These are phyloP conservation scores for Malurus splendens DNA, from an alignment of 2,797 vertebrate species.

Conservation along the genomic window DNA sequence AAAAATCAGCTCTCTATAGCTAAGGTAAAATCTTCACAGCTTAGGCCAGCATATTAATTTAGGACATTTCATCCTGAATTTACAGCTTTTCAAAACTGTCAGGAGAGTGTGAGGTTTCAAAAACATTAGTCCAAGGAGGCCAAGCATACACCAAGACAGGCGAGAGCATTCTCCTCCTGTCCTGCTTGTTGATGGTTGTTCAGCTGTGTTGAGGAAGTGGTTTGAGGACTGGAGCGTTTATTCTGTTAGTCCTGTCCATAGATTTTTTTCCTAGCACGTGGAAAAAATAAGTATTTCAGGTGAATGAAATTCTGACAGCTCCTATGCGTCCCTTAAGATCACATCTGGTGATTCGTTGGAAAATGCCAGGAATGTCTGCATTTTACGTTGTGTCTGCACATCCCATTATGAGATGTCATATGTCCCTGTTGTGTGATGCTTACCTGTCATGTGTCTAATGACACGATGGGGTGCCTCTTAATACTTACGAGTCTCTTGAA, in stretches of 20 bases:
- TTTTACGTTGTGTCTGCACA: background rate
- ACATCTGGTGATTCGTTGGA: background rate
- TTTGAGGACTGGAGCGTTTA: background rate
- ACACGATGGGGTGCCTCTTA: background rate
- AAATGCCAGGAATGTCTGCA: background rate
- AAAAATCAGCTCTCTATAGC: background rate
- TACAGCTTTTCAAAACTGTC: background rate
- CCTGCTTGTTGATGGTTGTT: conserved; percentile 5
- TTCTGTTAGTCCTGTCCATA: background rate
- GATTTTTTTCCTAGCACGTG: background rate
- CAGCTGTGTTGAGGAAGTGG: conserved; percentile 22
- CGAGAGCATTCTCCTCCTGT: background rate
- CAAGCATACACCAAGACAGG: background rate
- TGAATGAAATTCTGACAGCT: background rate
- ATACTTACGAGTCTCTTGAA: background rate
- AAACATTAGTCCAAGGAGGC: background rate
- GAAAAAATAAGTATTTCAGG: background rate
- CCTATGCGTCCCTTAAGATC: background rate
- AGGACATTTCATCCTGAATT: background rate
- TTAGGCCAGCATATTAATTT: background rate
- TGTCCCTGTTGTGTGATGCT: background rate
- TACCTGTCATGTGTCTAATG: background rate
- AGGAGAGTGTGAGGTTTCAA: conserved; percentile 8
- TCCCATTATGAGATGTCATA: background rate
- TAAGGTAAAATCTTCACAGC: background rate